Percentiles rank a stretch among this genome's conserved stretches.
These are phyloP conservation scores for Rallus crepitans DNA, from an alignment of 2,797 vertebrate species.

Conservation along the genomic window DNA sequence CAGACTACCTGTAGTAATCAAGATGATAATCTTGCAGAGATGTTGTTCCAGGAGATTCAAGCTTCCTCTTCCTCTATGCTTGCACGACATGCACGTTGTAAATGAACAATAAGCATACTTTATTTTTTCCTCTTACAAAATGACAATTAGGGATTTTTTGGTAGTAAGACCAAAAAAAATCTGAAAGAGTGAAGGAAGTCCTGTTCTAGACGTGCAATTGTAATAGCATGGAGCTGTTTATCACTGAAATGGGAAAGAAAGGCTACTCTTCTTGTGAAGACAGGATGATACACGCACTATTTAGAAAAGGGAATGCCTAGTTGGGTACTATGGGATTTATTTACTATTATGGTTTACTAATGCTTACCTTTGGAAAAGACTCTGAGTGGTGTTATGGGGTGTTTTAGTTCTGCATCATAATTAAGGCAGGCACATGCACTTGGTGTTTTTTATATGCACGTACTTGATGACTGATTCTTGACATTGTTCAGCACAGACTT, in stretches of 20 bases:
- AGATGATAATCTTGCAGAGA: background rate
- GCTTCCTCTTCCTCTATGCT: background rate
- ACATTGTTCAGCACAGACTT: background rate
- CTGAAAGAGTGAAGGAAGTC: background rate
- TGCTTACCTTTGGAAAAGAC: background rate
- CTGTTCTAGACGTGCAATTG: background rate
- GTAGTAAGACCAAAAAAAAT: background rate
- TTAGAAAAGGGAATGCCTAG: background rate
- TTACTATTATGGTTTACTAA: background rate
- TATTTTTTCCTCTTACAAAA: background rate
- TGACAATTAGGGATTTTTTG: background rate
- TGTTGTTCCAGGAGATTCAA: background rate
- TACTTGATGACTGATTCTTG: background rate
- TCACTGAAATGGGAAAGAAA: background rate
- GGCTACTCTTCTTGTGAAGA: background rate
- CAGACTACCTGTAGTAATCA: conserved; percentile 28
- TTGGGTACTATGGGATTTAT: background rate
- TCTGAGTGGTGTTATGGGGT: background rate
- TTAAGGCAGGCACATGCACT: background rate
- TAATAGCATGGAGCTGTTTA: background rate
- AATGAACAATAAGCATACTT: background rate
- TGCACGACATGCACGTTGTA: background rate
- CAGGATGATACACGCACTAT: background rate
- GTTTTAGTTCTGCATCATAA: background rate
- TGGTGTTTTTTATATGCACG: rapidly evolving